phyloP scores from a whole-genome alignment of 2,797 vertebrate species.

The Peromyscus attwateri region DNA sequence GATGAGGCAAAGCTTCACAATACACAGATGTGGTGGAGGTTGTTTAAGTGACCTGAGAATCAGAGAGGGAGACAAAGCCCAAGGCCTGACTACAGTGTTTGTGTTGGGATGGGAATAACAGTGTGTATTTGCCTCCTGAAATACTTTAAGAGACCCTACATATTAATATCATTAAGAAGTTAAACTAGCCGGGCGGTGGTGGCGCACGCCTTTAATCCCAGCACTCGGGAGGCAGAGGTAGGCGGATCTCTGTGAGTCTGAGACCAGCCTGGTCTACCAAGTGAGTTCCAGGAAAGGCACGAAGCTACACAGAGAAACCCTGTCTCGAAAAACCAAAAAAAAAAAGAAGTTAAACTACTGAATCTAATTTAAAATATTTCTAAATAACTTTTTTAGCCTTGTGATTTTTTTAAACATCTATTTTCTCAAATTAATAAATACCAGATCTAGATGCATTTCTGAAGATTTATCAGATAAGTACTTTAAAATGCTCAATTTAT shows the following conservation, averaged over 20 bases:
- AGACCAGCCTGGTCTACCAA: no score
- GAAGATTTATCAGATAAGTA: constrained; percentile 34
- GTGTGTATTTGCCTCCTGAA: constrained; percentile 14
- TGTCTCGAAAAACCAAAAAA: no score
- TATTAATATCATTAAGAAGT: constrained; percentile 22
- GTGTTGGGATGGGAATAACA: background rate
- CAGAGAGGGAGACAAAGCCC: background rate
- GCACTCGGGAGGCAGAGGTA: no score
- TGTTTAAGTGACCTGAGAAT: background rate
- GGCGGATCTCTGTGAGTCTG: no score
- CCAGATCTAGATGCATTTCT: constrained; percentile 19
- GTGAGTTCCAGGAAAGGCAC: no score
- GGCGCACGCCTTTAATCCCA: no score
- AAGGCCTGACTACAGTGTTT: background rate
- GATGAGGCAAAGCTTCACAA: background rate
- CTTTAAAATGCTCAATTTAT: constrained; percentile 56
- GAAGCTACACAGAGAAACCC: no score
- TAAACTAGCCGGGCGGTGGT: no score
- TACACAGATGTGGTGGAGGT: background rate
- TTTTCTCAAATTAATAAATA: constrained; percentile 50
- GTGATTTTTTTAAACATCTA: constrained; percentile 21
- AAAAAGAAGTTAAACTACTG: background rate
- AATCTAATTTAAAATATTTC: constrained; percentile 57
- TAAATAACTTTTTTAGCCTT: constrained; percentile 36
- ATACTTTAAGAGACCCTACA: constrained; percentile 33